phyloP scores from a whole-genome alignment of 2,888 invertebrate species.

The Luperina nickerlii region DNA sequence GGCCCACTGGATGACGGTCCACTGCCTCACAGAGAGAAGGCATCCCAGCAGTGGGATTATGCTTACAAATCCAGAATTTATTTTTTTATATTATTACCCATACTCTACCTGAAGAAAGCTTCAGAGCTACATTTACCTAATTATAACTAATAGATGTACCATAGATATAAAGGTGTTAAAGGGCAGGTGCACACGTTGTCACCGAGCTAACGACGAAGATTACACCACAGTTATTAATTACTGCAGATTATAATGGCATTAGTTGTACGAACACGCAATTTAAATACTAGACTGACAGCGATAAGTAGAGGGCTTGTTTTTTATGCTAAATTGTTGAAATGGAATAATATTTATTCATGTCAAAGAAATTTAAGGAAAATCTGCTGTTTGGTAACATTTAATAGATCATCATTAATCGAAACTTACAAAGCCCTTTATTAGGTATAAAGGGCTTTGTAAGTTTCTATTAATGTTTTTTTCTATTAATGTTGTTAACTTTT shows the following conservation, averaged over 20 bases:
- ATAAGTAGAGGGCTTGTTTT: slow-evolving; percentile 23
- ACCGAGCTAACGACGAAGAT: slow-evolving; percentile 44
- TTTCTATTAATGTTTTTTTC: too few relatives aligned
- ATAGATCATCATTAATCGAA: not conserved
- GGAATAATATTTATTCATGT: not conserved
- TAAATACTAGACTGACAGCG: slow-evolving; percentile 51
- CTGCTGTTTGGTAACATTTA: not conserved
- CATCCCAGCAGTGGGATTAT: not conserved
- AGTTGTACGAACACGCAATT: slow-evolving; percentile 52
- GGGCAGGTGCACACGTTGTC: slow-evolving; percentile 53
- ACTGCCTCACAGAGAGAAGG: not conserved
- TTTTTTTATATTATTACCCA: not conserved
- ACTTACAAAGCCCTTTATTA: not conserved
- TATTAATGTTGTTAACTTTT: too few relatives aligned
- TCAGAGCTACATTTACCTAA: slow-evolving; percentile 3
- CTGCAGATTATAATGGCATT: slow-evolving; percentile 52
- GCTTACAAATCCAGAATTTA: too few relatives aligned
- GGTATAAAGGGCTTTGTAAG: too few relatives aligned
- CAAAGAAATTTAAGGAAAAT: not conserved
- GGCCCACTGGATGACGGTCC: too few relatives aligned
- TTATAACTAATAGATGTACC: slow-evolving; percentile 39
- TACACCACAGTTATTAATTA: slow-evolving; percentile 55
- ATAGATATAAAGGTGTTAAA: slow-evolving; percentile 46
- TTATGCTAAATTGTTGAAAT: slow-evolving; percentile 20
- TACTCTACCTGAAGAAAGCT: slow-evolving; percentile 5